phyloP scores from a whole-genome alignment of 2,113 vertebrate species.

The Gorsachius goisagi region DNA sequence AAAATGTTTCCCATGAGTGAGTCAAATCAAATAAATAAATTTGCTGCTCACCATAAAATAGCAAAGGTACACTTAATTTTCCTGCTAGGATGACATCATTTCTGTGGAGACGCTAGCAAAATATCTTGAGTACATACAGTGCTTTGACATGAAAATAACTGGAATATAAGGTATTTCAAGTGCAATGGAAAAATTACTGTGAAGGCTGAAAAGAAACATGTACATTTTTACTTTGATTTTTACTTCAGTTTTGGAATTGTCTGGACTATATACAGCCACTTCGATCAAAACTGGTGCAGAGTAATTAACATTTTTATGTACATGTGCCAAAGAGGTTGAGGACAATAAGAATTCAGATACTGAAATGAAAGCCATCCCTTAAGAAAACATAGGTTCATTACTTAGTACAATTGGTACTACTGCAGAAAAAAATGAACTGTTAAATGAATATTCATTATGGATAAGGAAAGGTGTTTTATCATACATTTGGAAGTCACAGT shows the following conservation, averaged over 20 bases:
- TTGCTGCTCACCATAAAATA: background rate
- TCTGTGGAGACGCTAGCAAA: background rate
- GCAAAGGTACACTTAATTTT: constrained; percentile 1
- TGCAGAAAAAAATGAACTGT: background rate
- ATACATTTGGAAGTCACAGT: background rate
- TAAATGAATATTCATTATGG: background rate
- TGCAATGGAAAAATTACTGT: background rate
- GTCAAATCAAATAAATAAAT: constrained; percentile 46
- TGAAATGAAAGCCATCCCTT: background rate
- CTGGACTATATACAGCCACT: background rate
- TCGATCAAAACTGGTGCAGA: background rate
- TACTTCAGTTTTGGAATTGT: background rate
- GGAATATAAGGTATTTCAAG: background rate
- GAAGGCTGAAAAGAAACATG: background rate
- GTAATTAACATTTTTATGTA: background rate
- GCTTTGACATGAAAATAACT: constrained; percentile 12
- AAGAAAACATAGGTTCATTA: constrained; percentile 6
- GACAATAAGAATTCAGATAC: background rate
- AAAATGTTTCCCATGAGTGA: constrained; percentile 6
- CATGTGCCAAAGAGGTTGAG: background rate
- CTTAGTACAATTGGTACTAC: background rate
- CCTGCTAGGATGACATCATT: background rate
- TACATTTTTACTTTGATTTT: background rate
- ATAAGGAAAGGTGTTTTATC: background rate
- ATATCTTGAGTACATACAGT: background rate